Base-by-base conservation (phyloP, 2,797 vertebrate genomes). In the Danionella dracula region DNA sequence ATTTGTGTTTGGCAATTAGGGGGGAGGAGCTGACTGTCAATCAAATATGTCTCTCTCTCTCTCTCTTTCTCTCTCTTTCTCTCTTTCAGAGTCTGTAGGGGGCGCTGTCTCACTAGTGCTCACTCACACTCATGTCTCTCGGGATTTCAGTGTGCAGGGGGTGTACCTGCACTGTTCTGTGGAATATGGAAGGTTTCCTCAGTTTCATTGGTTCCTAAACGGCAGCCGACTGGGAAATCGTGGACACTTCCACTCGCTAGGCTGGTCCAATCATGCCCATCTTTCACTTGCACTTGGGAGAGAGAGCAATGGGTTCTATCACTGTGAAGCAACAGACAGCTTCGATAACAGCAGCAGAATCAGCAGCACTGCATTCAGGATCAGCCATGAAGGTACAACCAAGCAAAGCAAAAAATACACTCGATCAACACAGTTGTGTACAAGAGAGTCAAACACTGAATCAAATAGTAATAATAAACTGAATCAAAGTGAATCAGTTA, bases 171-270 rank as follows among this genome's bases (percentile, higher is more conserved):
- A 40, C 74, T 90, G 89, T 74, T 56, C 55, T 23, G 78, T 37
- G 1, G 73, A 75, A 0, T 78, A 71, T 15, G 89, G 86, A 32
- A 78, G 78, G 41, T 69, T 78, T 45, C 77, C 54, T 1, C 66
- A 2, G 4, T 88, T 79, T 78, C 48, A 41, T 55, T 90, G 89
- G 89, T 89, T 84, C 73, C 71, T 81, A 19, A 83, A 90, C 59
- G 10, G 68, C 8, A 83, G 51, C 32, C 56, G 71, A 3, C 76
- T 88, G 8, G 21, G 2, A 0, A 45, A 2, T 6, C 13, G 1
- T 20, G 81, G 78, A 8, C 17, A 12, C 2, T 86, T 85, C 70
- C 75, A 84, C 62, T 1, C 12, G 0, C 66, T 78, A 31, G 2
- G 11, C 2, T 1, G 79, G 2, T 55, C 72, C 2, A 8, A 69